Evolutionary conservation across 2,888 invertebrate species (phyloP).

Genomic region (Bembecia ichneumoniformis): DNA sequence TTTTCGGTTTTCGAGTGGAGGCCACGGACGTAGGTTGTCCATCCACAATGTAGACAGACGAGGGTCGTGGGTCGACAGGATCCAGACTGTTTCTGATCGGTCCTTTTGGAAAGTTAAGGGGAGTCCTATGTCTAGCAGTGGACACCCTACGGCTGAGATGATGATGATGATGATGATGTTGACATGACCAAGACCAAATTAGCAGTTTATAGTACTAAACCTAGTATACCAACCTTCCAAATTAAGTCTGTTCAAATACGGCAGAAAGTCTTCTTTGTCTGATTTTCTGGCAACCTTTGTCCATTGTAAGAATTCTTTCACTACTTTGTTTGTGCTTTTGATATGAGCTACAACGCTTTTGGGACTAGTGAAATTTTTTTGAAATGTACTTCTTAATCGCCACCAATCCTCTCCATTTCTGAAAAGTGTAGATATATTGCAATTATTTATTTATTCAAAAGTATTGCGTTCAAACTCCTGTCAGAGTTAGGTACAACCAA

Average conservation of each 20-base stretch:
- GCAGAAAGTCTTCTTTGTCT: constrained; percentile 74
- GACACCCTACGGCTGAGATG: too few relatives aligned
- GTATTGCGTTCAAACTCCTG: too few relatives aligned
- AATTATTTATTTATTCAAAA: too few relatives aligned
- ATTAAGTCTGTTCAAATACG: constrained; percentile 79
- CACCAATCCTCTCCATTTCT: constrained; percentile 91
- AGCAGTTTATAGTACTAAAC: background rate
- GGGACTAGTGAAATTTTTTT: constrained; percentile 83
- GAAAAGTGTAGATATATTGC: constrained; percentile 16
- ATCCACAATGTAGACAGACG: background rate
- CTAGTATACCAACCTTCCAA: constrained; percentile 80
- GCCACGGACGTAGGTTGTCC: too few relatives aligned
- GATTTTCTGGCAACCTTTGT: constrained; percentile 27
- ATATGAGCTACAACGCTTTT: constrained; percentile 79
- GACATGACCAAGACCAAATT: background rate
- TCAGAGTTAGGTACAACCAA: too few relatives aligned
- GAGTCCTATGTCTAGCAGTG: too few relatives aligned
- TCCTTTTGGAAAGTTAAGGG: too few relatives aligned
- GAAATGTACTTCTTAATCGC: constrained; percentile 82
- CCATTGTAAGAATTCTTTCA: constrained; percentile 76
- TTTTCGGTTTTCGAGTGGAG: background rate
- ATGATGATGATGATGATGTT: too few relatives aligned
- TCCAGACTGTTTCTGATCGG: background rate
- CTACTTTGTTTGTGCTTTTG: constrained; percentile 74
- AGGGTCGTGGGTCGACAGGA: constrained; percentile 4